Conservation (phyloP, 1,140 invertebrate genomes). For the Zophobas morio region DNA sequence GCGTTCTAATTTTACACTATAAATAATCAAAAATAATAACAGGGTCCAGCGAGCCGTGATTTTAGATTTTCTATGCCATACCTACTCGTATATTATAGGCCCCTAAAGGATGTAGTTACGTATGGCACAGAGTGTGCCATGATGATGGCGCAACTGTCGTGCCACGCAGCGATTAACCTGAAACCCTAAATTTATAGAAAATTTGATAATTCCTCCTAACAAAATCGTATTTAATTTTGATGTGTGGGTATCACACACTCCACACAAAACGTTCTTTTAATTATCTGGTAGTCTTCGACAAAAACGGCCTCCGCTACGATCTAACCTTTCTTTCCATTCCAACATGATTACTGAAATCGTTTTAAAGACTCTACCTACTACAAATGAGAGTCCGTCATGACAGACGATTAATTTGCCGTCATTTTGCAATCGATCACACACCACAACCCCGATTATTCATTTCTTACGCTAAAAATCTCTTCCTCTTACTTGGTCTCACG, state of each 20-base stretch:
- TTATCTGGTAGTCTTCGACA: conserved; percentile 43
- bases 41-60: conserved; percentile 44
- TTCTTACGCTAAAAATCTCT: conserved; percentile 27
- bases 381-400: conserved; percentile 39
- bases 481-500: conserved; percentile 11
- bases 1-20: conserved; percentile 49
- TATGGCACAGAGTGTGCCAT: conserved; percentile 43
- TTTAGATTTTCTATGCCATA: conserved; percentile 47
- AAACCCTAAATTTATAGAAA: conserved; percentile 48
- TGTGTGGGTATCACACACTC: conserved; percentile 43
- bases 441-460: conserved; percentile 38
- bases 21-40: conserved; percentile 48
- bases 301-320: conserved; percentile 39
- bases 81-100: conserved; percentile 42
- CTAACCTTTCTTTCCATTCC: conserved; percentile 43
- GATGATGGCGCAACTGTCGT: conserved; percentile 48
- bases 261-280: conserved; percentile 48
- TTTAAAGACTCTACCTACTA: conserved; percentile 39
- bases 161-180: conserved; percentile 46
- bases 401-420: conserved; percentile 41
- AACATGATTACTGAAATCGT: conserved; percentile 32
- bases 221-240: conserved; percentile 50
- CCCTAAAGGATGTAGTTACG: conserved; percentile 47
- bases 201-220: conserved; percentile 48
- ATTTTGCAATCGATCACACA: conserved; percentile 37